Evolutionary conservation across 2,113 vertebrate species (phyloP), one percentile per base, ranked within the genome.

Genomic region (Ammodytes dubius): DNA sequence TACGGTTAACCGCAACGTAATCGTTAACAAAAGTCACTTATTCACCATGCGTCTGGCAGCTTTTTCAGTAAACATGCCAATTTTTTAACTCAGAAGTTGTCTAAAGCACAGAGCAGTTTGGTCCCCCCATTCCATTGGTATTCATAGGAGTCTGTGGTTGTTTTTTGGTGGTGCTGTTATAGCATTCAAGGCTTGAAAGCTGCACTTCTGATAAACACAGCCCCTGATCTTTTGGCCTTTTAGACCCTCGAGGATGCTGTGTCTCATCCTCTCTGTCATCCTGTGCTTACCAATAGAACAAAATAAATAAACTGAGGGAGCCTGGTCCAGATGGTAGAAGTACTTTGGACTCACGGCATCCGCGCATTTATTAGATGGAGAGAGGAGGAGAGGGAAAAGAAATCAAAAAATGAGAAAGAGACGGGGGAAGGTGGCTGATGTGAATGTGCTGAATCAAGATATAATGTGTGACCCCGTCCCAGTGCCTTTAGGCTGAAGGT

Each of bases 301-400:
- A 79, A 66, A 27, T 27, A 27, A 27, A 27, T 27, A 27, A 27
- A 27, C 27, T 27, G 27, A 77, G 42, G 90, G 82, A 87, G 87
- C 86, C 70, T 70, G 56, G 73, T 82, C 88, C 89, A 90, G 83
- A 91, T 91, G 90, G 85, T 70, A 50, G 59, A 84, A 85, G 89
- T 83, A 81, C 71, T 91, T 87, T 72, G 65, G 80, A 87, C 72
- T 84, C 66, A 3, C 77, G 42, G 73, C 52, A 63, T 87, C 84
- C 53, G 58, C 69, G 63, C 70, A 43, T 91, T 89, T 92, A 83
- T 88, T 90, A 78, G 73, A 77, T 7, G 3, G 52, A 2, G 40
- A 56, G 80, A 87, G 76, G 54, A 76, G 57, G 61, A 74, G 12
- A 14, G 61, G 73, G 27, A 74, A 83, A 59, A 57, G 50, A 75